Evolutionary conservation across 2,888 invertebrate genomes (phyloP).

Genomic region (Poecilobothrus nobilitatus): DNA sequence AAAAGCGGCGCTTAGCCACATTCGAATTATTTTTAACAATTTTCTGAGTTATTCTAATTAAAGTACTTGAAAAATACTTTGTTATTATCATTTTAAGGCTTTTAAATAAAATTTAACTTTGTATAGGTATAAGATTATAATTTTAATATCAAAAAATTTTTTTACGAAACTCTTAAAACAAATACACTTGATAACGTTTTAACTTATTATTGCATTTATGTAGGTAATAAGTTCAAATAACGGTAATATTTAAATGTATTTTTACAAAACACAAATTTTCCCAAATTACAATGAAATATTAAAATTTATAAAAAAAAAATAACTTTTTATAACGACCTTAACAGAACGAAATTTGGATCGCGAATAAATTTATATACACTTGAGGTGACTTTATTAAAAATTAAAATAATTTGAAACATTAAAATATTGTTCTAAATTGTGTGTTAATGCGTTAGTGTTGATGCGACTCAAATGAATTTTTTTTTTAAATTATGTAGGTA

Average conservation of each 20-base stretch:
- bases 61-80: neutral
- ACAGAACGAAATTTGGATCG: neutral
- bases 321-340: neutral
- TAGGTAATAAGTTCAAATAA: no score
- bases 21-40: neutral
- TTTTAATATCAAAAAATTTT: neutral
- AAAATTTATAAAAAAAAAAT: neutral
- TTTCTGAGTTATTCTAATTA: neutral
- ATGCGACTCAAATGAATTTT: neutral
- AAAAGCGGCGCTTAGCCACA: neutral
- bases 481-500: no score
- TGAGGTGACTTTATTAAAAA: slow-evolving; percentile 3
- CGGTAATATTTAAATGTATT: neutral
- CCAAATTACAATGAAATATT: no score
- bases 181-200: neutral
- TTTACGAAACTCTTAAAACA: neutral
- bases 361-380: neutral
- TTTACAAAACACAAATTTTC: neutral
- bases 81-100: neutral
- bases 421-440: neutral
- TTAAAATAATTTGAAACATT: neutral
- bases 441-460: neutral
- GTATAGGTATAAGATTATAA: neutral
- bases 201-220: no score
- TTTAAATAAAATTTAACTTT: neutral